phyloP scores from a whole-genome alignment of 2,797 vertebrate genomes.

The Cottoperca gobio region DNA sequence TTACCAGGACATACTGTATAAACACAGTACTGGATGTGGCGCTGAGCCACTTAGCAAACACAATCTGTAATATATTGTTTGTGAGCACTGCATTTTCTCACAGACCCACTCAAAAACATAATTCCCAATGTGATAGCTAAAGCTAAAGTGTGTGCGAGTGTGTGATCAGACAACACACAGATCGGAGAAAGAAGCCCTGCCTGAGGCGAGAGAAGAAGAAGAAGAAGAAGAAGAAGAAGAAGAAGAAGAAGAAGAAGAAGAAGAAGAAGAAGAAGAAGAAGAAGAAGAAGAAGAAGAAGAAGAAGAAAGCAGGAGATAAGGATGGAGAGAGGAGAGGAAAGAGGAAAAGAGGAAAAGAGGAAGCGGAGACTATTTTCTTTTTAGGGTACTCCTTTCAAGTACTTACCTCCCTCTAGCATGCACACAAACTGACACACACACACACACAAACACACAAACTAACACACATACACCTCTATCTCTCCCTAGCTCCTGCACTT shows the following conservation, averaged over 20 bases:
- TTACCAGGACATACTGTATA: constrained; percentile 10
- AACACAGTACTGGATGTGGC: constrained; percentile 25
- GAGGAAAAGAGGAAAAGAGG: not conserved
- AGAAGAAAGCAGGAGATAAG: constrained; percentile 11
- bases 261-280: no score
- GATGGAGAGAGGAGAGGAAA: constrained; percentile 21
- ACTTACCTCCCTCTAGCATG: constrained; percentile 21
- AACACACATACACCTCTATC: no score
- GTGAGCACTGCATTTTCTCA: constrained; percentile 25
- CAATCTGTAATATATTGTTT: constrained; percentile 39
- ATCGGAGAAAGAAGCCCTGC: constrained; percentile 42
- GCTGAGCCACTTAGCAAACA: constrained; percentile 57
- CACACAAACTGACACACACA: constrained; percentile 22
- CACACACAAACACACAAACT: not conserved
- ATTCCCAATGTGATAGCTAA: constrained; percentile 34
- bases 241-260: no score
- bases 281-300: no score
- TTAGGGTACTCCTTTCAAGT: constrained; percentile 44
- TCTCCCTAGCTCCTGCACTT: constrained; percentile 48
- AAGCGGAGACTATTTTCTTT: constrained; percentile 20
- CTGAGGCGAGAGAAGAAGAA: constrained; percentile 11
- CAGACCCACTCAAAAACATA: constrained; percentile 19
- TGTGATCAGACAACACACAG: constrained; percentile 43
- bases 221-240: no score
- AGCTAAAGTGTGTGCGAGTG: constrained; percentile 27